A percentile compares a stretch with the other conserved stretches of the same genome.
These are phyloP conservation scores for Channallabes apus DNA, from an alignment of 2,797 vertebrate genomes.

Conservation along the genomic window DNA sequence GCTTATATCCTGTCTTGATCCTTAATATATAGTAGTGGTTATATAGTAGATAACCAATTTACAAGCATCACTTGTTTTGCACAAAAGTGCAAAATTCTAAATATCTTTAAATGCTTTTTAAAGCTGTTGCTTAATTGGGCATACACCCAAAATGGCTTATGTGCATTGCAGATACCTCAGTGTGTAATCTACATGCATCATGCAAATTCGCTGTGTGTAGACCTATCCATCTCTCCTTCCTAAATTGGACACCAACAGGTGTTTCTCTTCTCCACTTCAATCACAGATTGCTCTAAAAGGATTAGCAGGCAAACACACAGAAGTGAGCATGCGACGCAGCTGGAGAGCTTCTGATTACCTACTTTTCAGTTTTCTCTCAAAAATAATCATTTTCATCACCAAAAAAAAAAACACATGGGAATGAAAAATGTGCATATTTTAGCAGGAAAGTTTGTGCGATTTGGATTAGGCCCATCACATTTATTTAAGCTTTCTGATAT, in stretches of 20 bases:
- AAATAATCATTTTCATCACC: not conserved
- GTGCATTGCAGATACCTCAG: not conserved
- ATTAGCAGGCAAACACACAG: slow-evolving; percentile 32
- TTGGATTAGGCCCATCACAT: not conserved
- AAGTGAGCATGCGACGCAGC: slow-evolving; percentile 4
- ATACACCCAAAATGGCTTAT: not conserved
- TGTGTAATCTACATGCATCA: slow-evolving; percentile 29
- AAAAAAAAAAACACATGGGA: not conserved
- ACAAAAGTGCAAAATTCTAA: not conserved
- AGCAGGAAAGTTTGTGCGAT: not conserved
- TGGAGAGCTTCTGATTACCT: slow-evolving; percentile 29
- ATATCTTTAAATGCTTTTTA: not conserved
- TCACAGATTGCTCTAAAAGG: slow-evolving; percentile 35
- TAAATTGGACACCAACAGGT: slow-evolving; percentile 48
- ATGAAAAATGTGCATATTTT: slow-evolving; percentile 1
- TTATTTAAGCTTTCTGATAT: not conserved
- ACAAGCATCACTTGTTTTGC: too few species aligned
- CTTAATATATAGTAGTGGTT: too few species aligned
- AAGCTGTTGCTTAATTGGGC: slow-evolving; percentile 12
- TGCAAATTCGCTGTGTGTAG: slow-evolving; percentile 23
- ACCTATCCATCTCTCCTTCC: slow-evolving; percentile 28
- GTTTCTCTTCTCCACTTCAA: slow-evolving; percentile 49
- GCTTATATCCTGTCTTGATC: too few species aligned
- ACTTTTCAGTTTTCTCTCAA: not conserved
- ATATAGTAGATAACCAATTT: too few species aligned